Percentiles rank a stretch among this genome's conserved stretches.
Conservation (phyloP, 92 coral and sea anemone species). For the Porites lobata region DNA sequence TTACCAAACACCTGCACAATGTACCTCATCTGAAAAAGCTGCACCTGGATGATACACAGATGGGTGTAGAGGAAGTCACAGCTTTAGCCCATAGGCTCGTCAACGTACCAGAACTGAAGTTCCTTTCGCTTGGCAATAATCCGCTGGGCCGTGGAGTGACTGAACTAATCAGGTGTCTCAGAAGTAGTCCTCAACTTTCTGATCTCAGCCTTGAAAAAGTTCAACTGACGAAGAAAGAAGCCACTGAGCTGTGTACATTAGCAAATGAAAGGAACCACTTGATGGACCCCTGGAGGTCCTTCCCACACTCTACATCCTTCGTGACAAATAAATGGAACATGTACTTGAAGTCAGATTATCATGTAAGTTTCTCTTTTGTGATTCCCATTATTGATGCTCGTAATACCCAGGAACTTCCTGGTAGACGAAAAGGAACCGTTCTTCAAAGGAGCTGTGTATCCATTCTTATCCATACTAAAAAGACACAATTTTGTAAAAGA, state of each 20-base stretch:
- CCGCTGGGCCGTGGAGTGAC: constrained; percentile 20
- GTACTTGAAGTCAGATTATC: accelerated
- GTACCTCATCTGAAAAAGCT: not conserved
- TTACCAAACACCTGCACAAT: not conserved
- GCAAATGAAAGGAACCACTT: accelerated
- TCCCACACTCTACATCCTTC: too few relatives aligned
- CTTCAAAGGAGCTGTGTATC: too few relatives aligned
- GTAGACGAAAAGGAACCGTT: not conserved
- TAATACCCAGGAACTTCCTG: not conserved
- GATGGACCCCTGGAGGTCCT: too few relatives aligned
- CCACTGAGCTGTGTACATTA: not conserved
- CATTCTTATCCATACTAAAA: too few relatives aligned
- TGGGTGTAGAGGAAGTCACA: constrained; percentile 26
- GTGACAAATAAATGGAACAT: not conserved
- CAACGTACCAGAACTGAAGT: not conserved
- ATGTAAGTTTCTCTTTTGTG: not conserved
- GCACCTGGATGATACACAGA: not conserved
- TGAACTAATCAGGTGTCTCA: constrained; percentile 3
- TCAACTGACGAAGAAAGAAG: not conserved
- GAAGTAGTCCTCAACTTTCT: not conserved
- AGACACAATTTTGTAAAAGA: too few relatives aligned
- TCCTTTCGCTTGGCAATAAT: accelerated
- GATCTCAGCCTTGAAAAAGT: accelerated
- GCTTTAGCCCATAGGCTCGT: not conserved
- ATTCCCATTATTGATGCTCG: not conserved